A percentile compares a stretch with the other conserved stretches of the same genome.
Evolutionary conservation across 1,140 invertebrate species (phyloP).

Genomic region (Macrocentrus cingulum): DNA sequence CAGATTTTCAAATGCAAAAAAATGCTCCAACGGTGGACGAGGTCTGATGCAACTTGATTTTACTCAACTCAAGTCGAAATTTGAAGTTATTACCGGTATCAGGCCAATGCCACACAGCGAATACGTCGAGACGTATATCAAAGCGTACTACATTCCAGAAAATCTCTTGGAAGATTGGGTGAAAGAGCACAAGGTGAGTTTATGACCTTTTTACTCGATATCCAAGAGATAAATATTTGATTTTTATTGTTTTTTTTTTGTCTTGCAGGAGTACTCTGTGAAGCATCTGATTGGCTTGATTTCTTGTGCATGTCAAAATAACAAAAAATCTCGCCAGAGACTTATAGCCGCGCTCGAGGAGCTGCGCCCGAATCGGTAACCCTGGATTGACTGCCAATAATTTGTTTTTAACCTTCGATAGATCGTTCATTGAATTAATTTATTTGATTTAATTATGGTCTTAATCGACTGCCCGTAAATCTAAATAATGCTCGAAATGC

Average conservation of each 20-base stretch:
- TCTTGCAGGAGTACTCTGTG: constrained; percentile 77
- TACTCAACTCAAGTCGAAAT: constrained; percentile 88
- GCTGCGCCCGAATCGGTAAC: constrained; percentile 40
- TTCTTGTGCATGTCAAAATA: constrained; percentile 82
- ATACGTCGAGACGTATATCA: constrained; percentile 93
- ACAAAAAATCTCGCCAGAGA: constrained; percentile 81
- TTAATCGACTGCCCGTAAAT: too few species aligned
- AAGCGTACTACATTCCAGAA: constrained; percentile 93
- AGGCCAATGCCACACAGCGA: constrained; percentile 86
- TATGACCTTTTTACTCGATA: constrained; percentile 23
- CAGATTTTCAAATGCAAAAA: constrained; percentile 85
- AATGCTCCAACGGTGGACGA: constrained; percentile 94
- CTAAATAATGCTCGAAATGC: too few species aligned
- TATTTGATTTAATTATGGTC: too few species aligned
- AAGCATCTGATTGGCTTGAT: constrained; percentile 86
- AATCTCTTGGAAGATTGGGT: constrained; percentile 87
- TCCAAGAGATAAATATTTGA: background rate
- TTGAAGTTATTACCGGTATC: constrained; percentile 81
- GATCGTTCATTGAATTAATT: too few species aligned
- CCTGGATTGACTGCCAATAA: background rate
- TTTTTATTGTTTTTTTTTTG: constrained; percentile 13
- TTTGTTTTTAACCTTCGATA: too few species aligned
- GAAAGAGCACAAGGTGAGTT: constrained; percentile 76
- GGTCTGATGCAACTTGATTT: constrained; percentile 98
- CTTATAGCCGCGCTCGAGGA: constrained; percentile 75